A percentile compares a stretch with the other conserved stretches of the same genome.
Evolutionary conservation across 2,113 vertebrate species (phyloP).

Genomic region (Elephantulus edwardii): DNA sequence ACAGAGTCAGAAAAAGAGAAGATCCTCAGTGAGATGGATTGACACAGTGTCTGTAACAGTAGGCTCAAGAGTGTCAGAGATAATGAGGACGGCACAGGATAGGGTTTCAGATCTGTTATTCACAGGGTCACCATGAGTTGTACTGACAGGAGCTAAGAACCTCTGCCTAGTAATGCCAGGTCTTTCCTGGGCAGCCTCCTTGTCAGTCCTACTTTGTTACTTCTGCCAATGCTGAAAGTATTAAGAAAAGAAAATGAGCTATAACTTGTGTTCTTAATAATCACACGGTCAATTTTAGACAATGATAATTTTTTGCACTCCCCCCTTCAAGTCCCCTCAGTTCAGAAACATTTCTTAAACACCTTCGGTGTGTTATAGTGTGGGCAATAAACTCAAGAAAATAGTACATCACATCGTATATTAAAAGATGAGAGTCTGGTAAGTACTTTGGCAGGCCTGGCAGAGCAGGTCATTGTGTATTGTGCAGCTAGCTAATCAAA

Average conservation of each 20-base stretch:
- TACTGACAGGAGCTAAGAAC: too few relatives aligned
- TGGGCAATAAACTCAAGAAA: background rate
- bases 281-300: background rate
- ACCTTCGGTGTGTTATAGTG: background rate
- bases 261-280: background rate
- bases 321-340: background rate
- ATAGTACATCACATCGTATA: background rate
- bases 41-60: too few relatives aligned
- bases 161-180: background rate
- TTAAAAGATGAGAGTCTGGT: background rate
- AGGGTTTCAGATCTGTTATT: too few relatives aligned
- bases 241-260: constrained; percentile 12
- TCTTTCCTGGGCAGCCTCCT: background rate
- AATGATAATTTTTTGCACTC: background rate
- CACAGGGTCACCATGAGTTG: too few relatives aligned
- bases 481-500: too few relatives aligned
- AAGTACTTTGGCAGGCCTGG: too few relatives aligned
- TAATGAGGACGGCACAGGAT: too few relatives aligned
- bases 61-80: too few relatives aligned
- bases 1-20: too few relatives aligned
- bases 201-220: background rate
- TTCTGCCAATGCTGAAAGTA: background rate
- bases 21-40: too few relatives aligned
- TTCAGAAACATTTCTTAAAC: constrained; percentile 36
- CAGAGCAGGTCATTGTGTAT: too few relatives aligned